phyloP scores from a whole-genome alignment of 2,113 vertebrate species.

The Xyrauchen texanus region DNA sequence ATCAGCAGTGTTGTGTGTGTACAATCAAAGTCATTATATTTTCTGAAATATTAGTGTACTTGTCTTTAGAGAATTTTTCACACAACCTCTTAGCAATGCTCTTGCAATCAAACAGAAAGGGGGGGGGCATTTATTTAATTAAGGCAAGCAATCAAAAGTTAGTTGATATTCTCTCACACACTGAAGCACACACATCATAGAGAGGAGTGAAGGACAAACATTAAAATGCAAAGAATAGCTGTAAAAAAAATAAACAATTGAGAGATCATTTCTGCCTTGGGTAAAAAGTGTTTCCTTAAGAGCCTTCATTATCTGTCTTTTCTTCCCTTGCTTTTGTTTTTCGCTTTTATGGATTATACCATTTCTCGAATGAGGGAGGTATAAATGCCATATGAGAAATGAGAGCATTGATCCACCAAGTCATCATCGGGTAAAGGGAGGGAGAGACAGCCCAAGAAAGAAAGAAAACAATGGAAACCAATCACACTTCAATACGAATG shows the following conservation, averaged over 20 bases:
- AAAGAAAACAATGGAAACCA: slow-evolving; percentile 39
- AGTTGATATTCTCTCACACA: slow-evolving; percentile 3
- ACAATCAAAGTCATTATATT: too few species aligned
- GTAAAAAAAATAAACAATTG: slow-evolving; percentile 11
- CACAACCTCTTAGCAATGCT: too few species aligned
- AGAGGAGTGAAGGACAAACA: not conserved
- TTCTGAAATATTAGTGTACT: too few species aligned
- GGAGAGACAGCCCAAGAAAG: slow-evolving; percentile 24
- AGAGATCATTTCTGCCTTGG: slow-evolving; percentile 44
- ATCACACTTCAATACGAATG: slow-evolving; percentile 18
- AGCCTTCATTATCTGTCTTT: slow-evolving; percentile 58
- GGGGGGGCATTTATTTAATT: too few species aligned
- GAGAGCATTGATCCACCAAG: slow-evolving; percentile 47
- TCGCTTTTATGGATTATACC: slow-evolving; percentile 54
- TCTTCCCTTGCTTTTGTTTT: slow-evolving; percentile 52
- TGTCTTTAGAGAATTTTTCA: too few species aligned
- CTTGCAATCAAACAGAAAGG: too few species aligned
- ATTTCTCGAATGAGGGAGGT: slow-evolving; percentile 58
- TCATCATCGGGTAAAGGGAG: slow-evolving; percentile 49
- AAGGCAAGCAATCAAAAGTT: too few species aligned
- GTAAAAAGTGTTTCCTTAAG: slow-evolving; percentile 52
- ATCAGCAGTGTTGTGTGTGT: too few species aligned
- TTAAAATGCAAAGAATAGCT: slow-evolving; percentile 32
- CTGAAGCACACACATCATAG: not conserved
- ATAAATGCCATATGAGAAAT: slow-evolving; percentile 50